Evolutionary conservation across 2,113 vertebrate species (phyloP).

Genomic region (Lamprotornis superbus): DNA sequence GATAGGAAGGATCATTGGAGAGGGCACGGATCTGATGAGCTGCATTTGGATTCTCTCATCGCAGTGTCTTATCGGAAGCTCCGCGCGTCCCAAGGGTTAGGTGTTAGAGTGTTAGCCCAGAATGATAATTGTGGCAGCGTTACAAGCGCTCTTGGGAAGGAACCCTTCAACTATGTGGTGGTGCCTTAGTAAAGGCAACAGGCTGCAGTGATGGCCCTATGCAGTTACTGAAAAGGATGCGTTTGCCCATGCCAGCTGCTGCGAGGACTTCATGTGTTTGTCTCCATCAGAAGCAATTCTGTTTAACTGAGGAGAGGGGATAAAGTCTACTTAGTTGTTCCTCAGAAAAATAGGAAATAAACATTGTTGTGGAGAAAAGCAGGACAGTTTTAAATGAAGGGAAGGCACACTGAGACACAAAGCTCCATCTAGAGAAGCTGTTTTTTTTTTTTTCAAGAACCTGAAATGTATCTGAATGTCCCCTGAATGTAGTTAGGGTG

Average conservation of each 20-base stretch:
- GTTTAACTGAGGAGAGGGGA: background rate
- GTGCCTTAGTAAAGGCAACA: conserved; percentile 8
- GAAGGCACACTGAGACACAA: background rate
- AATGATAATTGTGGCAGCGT: background rate
- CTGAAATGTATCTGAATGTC: background rate
- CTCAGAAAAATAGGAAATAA: background rate
- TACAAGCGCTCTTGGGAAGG: background rate
- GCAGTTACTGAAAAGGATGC: background rate
- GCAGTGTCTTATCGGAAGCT: background rate
- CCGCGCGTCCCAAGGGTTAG: background rate
- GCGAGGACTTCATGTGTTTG: background rate
- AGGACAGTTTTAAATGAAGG: background rate
- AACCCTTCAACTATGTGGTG: background rate
- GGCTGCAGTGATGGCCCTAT: background rate
- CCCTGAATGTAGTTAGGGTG: background rate
- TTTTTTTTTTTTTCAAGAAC: background rate
- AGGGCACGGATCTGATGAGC: background rate
- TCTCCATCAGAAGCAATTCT: background rate
- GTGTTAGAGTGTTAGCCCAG: conserved; percentile 16
- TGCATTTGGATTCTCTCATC: background rate
- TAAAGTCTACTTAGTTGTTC: background rate
- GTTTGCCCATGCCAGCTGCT: background rate
- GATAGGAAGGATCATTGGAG: background rate
- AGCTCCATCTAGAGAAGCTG: background rate
- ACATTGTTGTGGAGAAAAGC: background rate